These are phyloP conservation scores for Anarrhichthys ocellatus DNA, from an alignment of 2,113 vertebrate genomes.

Conservation along the genomic window DNA sequence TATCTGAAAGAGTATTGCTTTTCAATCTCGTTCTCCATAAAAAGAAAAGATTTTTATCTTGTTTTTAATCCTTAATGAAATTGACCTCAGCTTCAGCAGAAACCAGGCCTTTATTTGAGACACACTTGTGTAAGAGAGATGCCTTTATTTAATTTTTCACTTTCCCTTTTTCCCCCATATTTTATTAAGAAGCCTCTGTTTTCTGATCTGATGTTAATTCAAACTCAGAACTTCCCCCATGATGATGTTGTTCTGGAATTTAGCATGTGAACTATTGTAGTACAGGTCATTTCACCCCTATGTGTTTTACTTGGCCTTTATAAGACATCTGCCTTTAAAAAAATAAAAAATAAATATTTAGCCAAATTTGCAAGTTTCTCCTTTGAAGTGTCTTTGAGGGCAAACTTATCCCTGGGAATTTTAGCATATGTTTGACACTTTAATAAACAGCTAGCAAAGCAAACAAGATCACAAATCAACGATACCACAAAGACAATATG, in stretches of 20 bases:
- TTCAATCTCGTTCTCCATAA: too few species aligned
- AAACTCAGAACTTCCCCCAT: too few species aligned
- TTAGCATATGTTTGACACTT: not conserved
- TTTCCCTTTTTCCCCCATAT: too few species aligned
- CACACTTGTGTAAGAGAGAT: not conserved
- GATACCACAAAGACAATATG: not conserved
- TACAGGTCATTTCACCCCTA: too few species aligned
- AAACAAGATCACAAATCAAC: not conserved
- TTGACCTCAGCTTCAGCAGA: not conserved
- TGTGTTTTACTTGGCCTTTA: too few species aligned
- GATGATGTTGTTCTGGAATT: too few species aligned
- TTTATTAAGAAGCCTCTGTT: not conserved
- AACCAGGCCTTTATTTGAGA: not conserved
- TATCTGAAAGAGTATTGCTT: too few species aligned
- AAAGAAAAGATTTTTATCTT: too few species aligned
- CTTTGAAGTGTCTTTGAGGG: not conserved
- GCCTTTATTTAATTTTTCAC: not conserved
- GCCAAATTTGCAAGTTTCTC: not conserved
- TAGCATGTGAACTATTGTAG: too few species aligned
- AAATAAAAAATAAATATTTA: not conserved
- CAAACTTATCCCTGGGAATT: not conserved
- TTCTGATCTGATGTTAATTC: too few species aligned
- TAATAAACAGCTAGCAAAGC: too few species aligned
- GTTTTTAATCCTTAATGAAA: not conserved
- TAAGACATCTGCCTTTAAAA: too few species aligned